Base-by-base conservation (phyloP, 1,140 invertebrate genomes). In the Procambarus clarkii region DNA sequence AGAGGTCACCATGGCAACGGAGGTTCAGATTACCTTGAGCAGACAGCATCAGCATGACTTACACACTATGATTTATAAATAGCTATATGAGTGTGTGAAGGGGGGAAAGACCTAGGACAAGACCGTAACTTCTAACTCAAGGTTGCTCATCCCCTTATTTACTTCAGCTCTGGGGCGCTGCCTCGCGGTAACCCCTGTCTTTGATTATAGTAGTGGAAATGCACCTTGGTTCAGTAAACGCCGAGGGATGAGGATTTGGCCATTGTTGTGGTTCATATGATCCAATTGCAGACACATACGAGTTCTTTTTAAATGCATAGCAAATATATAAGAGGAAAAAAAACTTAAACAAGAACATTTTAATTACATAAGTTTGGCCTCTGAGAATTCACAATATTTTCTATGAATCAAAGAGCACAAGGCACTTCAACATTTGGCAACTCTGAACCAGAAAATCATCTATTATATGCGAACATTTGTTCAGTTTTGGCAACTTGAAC, bases 311-410 rank as follows among this genome's bases (percentile, higher is more conserved):
- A 92, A 87, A 92, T 81, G 84, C 69, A 92, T 82, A 78, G 60
- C 74, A 83, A 82, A 82, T 76, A 85, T 85, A 78, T 78, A 83
- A 24, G 74, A 24, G 64, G 11, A 83, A 85, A 85, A 45, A 44
- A 45, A 78, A 7, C 15, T 64, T 85, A 78, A 69, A 71, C 60
- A 64, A 64, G 60, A 64, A 64, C 13, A 15, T 21, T 21, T 64
- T 58, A 90, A 50, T 44, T 79, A 91, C 77, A 69, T 78, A 46
- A 44, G 58, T 91, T 91, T 85, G 89, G 82, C 89, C 76, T 85
- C 82, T 85, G 82, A 91, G 89, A 91, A 91, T 91, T 91, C 89
- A 91, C 89, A 64, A 64, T 64, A 91, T 87, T 82, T 54, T 34
- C 69, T 74, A 46, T 83, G 64, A 50, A 50, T 60, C 46, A 76